These are phyloP conservation scores for Iguana delicatissima DNA, from an alignment of 2,797 vertebrate species.

Conservation along the genomic window DNA sequence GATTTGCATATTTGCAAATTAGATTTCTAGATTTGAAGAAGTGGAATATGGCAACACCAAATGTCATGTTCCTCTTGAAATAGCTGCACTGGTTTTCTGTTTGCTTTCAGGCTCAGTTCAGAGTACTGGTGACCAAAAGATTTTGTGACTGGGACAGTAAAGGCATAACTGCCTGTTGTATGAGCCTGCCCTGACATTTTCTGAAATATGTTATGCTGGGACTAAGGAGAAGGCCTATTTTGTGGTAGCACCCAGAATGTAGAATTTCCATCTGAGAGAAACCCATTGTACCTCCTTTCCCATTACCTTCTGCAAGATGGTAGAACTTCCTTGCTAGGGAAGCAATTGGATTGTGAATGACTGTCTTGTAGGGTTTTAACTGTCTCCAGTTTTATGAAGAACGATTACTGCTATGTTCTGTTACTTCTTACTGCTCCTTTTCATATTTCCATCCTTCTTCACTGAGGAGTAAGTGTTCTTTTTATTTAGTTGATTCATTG, in stretches of 20 bases:
- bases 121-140: not conserved
- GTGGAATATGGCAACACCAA: no score
- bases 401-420: not conserved
- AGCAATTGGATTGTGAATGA: not conserved
- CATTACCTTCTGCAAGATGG: not conserved
- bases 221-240: not conserved
- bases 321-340: not conserved
- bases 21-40: no score
- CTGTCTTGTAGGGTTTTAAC: not conserved
- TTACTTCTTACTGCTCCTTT: not conserved
- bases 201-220: not conserved
- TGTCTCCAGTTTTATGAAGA: not conserved
- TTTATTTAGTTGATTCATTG: not conserved
- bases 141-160: not conserved
- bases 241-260: not conserved
- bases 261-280: not conserved
- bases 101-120: not conserved
- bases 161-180: not conserved
- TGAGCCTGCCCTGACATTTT: not conserved
- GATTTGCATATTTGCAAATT: no score
- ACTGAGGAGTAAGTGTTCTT: not conserved
- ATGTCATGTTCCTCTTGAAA: no score
- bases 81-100: not conserved
- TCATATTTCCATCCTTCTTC: not conserved
- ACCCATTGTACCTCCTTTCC: not conserved